Base-by-base conservation (phyloP, 2,113 vertebrate genomes). In the Etheostoma spectabile region DNA sequence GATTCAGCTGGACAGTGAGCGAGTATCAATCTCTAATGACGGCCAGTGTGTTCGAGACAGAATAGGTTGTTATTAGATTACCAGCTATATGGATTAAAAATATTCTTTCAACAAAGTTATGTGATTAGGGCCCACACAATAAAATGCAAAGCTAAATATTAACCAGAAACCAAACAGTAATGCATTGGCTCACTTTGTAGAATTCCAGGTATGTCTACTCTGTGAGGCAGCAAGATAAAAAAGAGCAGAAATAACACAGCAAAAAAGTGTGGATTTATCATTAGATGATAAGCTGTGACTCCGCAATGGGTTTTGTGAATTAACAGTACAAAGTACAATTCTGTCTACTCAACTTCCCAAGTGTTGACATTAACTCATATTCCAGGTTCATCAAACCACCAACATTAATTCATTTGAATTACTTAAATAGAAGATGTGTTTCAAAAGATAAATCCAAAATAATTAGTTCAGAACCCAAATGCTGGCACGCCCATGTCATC, bases 381-480 rank as follows among this genome's bases (percentile, higher is more conserved):
- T 42, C 38, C 10, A 42, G 38, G 38, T 42, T 42, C 0, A 42
- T 42, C 38, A 42, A 42, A 42, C 38, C 38, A 42, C 2, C 38
- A 42, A 42, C 38, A 11, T 42, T 3, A 42, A 42, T 42, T 42
- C 0, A 42, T 42, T 42, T 42, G 10, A 10, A 42, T 42, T 42
- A 42, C 38, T 11, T 42, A 42, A 42, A 11, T 11, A 11, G 38
- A 42, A 42, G 8, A 42, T 42, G 2, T 42, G 11, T 42, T 42
- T 42, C 38, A 22, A 52, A 68, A 75, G 69, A 49, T 35, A 85
- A 66, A 60, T 0, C 55, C 53, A 69, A 82, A 33, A 75, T n/a
- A 70, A 83, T 66, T 3, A 38, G 14, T 42, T 67, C 19, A 52
- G 16, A 22, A 22, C 14, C 56, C 30, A 52, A 75, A 81, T 51